Percentiles rank a stretch among this genome's conserved stretches.
phyloP scores from a whole-genome alignment of 2,113 vertebrate genomes.

The Megatriorchis doriae region DNA sequence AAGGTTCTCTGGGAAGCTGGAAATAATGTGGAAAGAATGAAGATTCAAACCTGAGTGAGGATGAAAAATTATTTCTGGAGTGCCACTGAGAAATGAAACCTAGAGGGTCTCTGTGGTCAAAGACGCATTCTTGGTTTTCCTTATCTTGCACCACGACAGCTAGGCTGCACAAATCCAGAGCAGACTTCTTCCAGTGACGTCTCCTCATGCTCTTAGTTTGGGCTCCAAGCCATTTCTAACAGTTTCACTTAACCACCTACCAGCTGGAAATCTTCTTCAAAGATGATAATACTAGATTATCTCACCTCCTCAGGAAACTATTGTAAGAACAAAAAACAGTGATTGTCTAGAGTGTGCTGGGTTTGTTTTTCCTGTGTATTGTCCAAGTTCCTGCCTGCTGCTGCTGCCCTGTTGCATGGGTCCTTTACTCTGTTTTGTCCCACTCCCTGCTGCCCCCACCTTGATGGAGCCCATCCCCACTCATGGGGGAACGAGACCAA shows the following conservation, averaged over 20 bases:
- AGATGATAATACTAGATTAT: conserved; percentile 34
- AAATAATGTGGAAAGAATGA: conserved; percentile 27
- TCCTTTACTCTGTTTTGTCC: neutral
- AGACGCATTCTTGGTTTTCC: conserved; percentile 31
- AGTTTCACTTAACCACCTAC: conserved; percentile 3
- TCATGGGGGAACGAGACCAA: neutral
- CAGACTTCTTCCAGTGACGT: neutral
- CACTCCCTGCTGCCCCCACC: neutral
- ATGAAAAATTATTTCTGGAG: conserved; percentile 56
- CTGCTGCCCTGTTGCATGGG: accelerated
- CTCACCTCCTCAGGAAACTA: conserved; percentile 2
- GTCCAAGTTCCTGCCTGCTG: neutral
- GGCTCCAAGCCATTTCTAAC: conserved; percentile 10
- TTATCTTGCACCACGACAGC: neutral
- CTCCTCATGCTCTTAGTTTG: conserved; percentile 4
- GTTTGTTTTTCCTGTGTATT: neutral
- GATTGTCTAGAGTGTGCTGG: neutral
- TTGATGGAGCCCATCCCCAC: neutral
- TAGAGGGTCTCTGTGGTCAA: conserved; percentile 20
- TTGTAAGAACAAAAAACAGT: neutral
- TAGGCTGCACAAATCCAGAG: conserved; percentile 17
- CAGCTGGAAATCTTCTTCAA: conserved; percentile 53
- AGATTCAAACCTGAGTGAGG: conserved; percentile 12
- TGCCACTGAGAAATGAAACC: conserved; percentile 50
- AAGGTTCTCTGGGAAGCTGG: neutral